Base-by-base conservation (phyloP, 2,797 vertebrate species). In the Bradypus variegatus region DNA sequence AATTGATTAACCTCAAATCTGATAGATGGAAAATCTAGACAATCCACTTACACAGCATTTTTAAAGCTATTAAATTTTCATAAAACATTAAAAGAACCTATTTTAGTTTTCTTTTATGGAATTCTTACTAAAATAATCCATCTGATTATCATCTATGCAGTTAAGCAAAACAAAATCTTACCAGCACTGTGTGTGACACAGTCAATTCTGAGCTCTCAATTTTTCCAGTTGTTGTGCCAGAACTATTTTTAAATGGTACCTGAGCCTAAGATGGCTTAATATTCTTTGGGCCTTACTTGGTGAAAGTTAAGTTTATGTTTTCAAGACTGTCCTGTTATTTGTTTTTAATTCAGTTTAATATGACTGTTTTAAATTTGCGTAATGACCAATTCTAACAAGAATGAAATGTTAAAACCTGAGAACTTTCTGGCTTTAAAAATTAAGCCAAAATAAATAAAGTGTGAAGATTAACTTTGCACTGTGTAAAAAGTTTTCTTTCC, bases 221-320 rank as follows among this genome's bases (percentile, higher is more conserved):
- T 96, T 97, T 96, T 97, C 96, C 95, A 93, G 16, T 67, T 85
- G 29, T 93, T 93, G 72, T 94, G 93, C 96, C 95, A 97, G 93
- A 95, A 83, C 80, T 96, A 93, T 96, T 96, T 94, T 95, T 88
- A 96, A 76, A 69, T 62, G 60, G 69, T 31, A 91, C 95, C 96
- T 96, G 96, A 95, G 83, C 78, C 60, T 31, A 69, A 50, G 19
- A 36, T 48, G 75, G 92, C 90, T 94, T 88, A 95, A 60, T 86
- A 72, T 88, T 83, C 89, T 76, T 95, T 90, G 81, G 50, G 36
- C 48, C 91, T 94, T 91, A 72, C 81, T 94, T 50, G 70, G 75
- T 91, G 86, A 77, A 95, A 95, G 89, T 91, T 81, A 87, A 93
- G 88, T 31, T 80, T 58, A 69, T 94, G 27, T 88, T 96, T 91